These are phyloP conservation scores for Pygoscelis adeliae DNA, from an alignment of 2,113 vertebrate genomes.

Conservation along the genomic window DNA sequence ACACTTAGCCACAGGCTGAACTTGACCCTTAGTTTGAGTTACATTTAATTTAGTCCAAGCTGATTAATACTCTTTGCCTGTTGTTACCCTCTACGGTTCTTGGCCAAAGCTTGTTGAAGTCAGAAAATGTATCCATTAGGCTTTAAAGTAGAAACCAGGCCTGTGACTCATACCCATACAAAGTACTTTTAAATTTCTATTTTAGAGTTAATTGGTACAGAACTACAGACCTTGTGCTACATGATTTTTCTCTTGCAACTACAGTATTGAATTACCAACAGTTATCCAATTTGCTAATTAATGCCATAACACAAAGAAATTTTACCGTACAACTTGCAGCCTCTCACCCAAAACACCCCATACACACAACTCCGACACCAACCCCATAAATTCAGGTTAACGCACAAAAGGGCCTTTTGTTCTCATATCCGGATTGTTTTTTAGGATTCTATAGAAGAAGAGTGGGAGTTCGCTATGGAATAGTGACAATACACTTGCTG, in stretches of 20 bases:
- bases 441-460: background rate
- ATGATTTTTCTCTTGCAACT: background rate
- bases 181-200: background rate
- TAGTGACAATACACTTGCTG: background rate
- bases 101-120: background rate
- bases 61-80: background rate
- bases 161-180: background rate
- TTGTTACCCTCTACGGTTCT: background rate
- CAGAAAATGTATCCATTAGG: background rate
- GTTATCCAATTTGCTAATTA: background rate
- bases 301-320: background rate
- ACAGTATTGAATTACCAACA: background rate
- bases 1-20: conserved; percentile 4
- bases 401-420: rapidly evolving
- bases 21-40: background rate
- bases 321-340: background rate
- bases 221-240: background rate
- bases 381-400: background rate
- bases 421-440: background rate
- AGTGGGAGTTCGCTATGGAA: background rate
- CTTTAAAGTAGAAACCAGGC: background rate
- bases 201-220: background rate
- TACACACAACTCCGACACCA: background rate
- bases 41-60: conserved; percentile 5
- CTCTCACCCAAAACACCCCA: background rate